A percentile compares a stretch with the other conserved stretches of the same genome.
Conservation (phyloP, 2,113 vertebrate species). For the Istiophorus platypterus region DNA sequence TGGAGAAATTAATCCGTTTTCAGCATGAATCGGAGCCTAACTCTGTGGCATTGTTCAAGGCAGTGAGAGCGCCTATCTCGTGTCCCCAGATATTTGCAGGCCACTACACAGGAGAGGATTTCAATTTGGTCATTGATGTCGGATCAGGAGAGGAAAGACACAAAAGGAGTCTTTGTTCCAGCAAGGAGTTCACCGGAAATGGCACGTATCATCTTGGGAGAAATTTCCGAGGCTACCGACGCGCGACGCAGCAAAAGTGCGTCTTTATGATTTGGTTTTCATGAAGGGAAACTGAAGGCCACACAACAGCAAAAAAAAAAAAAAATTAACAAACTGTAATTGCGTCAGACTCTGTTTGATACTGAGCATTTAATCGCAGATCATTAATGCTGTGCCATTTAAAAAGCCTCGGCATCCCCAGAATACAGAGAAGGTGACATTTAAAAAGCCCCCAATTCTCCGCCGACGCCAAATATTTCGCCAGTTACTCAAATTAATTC, state of each 20-base stretch:
- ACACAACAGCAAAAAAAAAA: constrained; percentile 63
- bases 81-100: constrained; percentile 82
- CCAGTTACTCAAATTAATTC: constrained; percentile 79
- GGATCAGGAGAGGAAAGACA: constrained; percentile 60
- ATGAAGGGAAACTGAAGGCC: constrained; percentile 54
- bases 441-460: constrained; percentile 76
- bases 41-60: constrained; percentile 76
- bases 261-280: constrained; percentile 48
- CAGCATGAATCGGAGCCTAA: constrained; percentile 67
- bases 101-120: constrained; percentile 79
- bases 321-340: constrained; percentile 70
- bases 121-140: constrained; percentile 80
- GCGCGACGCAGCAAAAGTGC: not conserved
- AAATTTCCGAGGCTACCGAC: constrained; percentile 35
- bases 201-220: constrained; percentile 63
- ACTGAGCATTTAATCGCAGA: constrained; percentile 77
- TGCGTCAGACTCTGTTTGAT: constrained; percentile 72
- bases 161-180: constrained; percentile 74
- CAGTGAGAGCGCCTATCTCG: constrained; percentile 73
- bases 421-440: constrained; percentile 84
- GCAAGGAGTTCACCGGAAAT: constrained; percentile 65
- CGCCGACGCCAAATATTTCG: constrained; percentile 72
- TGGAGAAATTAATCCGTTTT: constrained; percentile 83
- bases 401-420: constrained; percentile 72
- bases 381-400: constrained; percentile 85